Evolutionary conservation across 2,113 vertebrate genomes (phyloP), one percentile per base, ranked within the genome.

Genomic region (human): DNA sequence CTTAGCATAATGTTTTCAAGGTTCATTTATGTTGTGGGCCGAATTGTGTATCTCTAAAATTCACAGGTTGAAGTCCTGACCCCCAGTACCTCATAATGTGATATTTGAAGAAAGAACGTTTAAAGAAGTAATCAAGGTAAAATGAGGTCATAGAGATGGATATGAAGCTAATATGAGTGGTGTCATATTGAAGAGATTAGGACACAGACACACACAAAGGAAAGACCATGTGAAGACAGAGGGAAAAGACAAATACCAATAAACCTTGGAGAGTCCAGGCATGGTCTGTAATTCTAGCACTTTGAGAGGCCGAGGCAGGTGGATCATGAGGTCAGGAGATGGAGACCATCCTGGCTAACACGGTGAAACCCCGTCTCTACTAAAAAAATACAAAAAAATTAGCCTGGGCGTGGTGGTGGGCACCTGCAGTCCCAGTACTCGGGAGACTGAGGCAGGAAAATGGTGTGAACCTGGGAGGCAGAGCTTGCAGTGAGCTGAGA

Each of bases 361-460:
- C 6, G 6, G 52, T 20, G 52, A 55, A 55, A 55, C 52, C 18
- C 52, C 6, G 0, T 55, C 52, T 55, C 52, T 55, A 55, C 18
- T 20, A 0, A 55, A 55, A 55, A 55, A 55, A 55, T 55, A 55
- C 18, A 20, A 55, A 55, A 55, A 55, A 55, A 20, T 2, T 7
- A 55, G 18, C 18, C 52, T 2, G 18, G 52, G 52, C 18, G 0
- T 2, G 18, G 0, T 20, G 52, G 52, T 2, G 0, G 17, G 52
- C 17, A 0, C 52, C 52, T 55, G 6, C 20, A 55, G 6, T 55
- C 18, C 52, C 18, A 55, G 52, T 55, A 55, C 52, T 55, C 18
- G 0, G 52, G 6, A 55, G 6, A 18, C 17, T 55, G 6, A 55
- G 52, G 52, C 6, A 7, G 52, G 52, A 55, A 18, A 55, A 55